Conservation (phyloP, 53 echinoderm and acorn worm species). For the Luidia sarsii region DNA sequence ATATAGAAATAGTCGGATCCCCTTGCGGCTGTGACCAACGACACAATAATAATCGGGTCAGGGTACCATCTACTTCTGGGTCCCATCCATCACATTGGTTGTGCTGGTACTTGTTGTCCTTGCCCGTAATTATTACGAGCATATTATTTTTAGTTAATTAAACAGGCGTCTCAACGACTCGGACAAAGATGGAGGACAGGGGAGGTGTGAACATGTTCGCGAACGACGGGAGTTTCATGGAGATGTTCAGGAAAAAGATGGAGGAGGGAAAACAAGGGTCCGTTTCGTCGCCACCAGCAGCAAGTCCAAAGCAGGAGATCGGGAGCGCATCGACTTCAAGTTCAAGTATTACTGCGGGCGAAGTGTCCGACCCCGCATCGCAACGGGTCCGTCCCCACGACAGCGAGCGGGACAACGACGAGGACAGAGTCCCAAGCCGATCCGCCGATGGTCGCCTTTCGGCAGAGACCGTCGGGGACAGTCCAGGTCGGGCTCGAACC, state of each 20-base stretch:
- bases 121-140: neutral
- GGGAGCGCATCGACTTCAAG: too few species aligned
- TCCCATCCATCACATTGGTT: neutral
- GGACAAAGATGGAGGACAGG: conserved; percentile 26
- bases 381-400: too few species aligned
- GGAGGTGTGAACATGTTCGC: conserved; percentile 46
- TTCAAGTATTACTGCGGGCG: too few species aligned
- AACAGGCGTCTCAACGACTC: neutral
- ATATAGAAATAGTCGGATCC: conserved; percentile 27
- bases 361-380: too few species aligned
- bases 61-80: neutral
- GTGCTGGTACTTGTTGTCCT: neutral
- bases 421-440: too few species aligned
- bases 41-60: too few species aligned
- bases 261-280: conserved; percentile 55
- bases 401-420: too few species aligned
- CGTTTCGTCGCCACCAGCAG: too few species aligned
- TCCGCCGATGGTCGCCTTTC: too few species aligned
- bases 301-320: too few species aligned
- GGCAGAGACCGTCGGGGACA: too few species aligned
- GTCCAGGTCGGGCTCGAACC: too few species aligned
- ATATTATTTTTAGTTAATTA: neutral
- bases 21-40: neutral
- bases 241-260: conserved; percentile 68
- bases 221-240: conserved; percentile 73